Evolutionary conservation across 2,113 vertebrate genomes (phyloP), one percentile per base, ranked within the genome.

Genomic region (Zingel zingel): DNA sequence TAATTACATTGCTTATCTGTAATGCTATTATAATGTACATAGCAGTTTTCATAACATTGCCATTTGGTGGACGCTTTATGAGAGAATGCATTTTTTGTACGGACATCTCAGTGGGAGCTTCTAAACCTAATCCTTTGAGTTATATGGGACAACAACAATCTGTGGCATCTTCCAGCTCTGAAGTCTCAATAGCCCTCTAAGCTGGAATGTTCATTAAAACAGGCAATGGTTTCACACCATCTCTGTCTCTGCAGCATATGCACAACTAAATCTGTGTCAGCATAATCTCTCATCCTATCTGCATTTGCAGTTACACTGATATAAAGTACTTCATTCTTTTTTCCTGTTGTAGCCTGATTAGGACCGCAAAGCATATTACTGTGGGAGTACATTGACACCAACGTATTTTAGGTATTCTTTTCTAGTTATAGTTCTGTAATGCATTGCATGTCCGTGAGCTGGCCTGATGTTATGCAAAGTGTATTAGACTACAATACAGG

Each of bases 1-100:
- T 89, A 90, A 92, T 93, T 88, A 86, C 84, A 76, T 71, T 85
- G 79, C 86, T 91, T 86, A 90, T 89, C 89, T 74, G 30, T 85
- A 83, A 85, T 73, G 65, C 89, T 57, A 78, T 88, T 85, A 90
- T 90, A 85, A 92, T 74, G 65, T 67, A 77, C 56, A 76, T 75
- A 59, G 65, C 83, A 61, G 72, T 88, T 87, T 90, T 80, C 47
- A 54, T 86, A 85, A 82, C 68, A 86, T 85, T 77, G 66, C 56
- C 78, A 76, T 87, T 85, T 67, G 64, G 74, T 81, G 72, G 67
- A 67, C 5, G 56, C 81, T 67, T 88, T 83, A 58, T 76, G 76
- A 69, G 62, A 79, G 57, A 56, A 63, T 57, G 64, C 63, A 21
- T 58, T 66, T 53, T 84, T 71, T 45, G 36, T 70, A 27, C 15